Evolutionary conservation across 2,113 vertebrate genomes (phyloP).

Genomic region (Vimba vimba): DNA sequence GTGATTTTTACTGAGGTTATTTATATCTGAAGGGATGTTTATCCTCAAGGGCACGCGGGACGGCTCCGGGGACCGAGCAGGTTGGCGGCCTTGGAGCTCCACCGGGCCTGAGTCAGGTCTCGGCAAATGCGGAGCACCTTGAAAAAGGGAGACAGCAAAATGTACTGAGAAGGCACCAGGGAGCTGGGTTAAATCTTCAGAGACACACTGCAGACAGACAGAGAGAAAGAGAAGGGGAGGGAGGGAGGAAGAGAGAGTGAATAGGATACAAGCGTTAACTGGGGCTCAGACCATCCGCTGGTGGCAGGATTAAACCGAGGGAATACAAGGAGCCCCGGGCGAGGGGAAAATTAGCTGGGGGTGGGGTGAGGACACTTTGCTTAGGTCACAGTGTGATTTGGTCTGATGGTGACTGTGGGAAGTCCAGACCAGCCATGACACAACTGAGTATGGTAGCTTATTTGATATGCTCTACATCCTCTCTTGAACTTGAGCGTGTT

Average conservation of each 20-base stretch:
- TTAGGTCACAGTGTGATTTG: slow-evolving; percentile 46
- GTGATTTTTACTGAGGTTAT: slow-evolving; percentile 45
- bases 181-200: slow-evolving; percentile 51
- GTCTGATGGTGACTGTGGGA: slow-evolving; percentile 28
- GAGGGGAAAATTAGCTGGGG: slow-evolving; percentile 58
- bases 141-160: slow-evolving; percentile 63
- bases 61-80: slow-evolving; percentile 45
- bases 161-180: slow-evolving; percentile 51
- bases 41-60: slow-evolving; percentile 49
- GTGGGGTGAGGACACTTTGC: slow-evolving; percentile 38
- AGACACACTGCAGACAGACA: slow-evolving; percentile 45
- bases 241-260: slow-evolving; percentile 10
- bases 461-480: slow-evolving; percentile 43
- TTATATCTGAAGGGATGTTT: slow-evolving; percentile 58
- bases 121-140: slow-evolving; percentile 59
- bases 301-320: slow-evolving; percentile 59
- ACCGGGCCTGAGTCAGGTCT: slow-evolving; percentile 58
- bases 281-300: slow-evolving; percentile 54
- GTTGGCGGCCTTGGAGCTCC: slow-evolving; percentile 53
- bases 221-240: slow-evolving; percentile 4
- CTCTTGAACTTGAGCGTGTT: slow-evolving; percentile 38
- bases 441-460: slow-evolving; percentile 23
- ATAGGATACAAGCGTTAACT: slow-evolving; percentile 58
- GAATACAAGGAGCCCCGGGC: slow-evolving; percentile 51
- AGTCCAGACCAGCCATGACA: neutral